Conservation (phyloP, 2,113 vertebrate genomes). For the Dunckerocampus dactyliophorus region DNA sequence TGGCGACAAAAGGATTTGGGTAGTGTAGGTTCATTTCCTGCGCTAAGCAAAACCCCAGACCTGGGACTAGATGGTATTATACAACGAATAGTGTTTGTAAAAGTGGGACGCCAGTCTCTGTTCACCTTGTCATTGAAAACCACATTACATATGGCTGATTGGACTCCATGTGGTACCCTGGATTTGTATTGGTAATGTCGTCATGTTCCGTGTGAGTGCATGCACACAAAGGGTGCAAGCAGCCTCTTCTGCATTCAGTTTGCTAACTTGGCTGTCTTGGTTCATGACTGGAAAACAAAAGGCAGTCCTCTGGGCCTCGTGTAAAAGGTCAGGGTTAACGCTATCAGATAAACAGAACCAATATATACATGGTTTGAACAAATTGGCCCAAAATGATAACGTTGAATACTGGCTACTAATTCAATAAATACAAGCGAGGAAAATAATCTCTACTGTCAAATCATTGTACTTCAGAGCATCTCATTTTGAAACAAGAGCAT, state of each 20-base stretch:
- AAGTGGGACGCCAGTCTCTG: slow-evolving; percentile 41
- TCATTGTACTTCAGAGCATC: slow-evolving; percentile 48
- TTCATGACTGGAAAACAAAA: slow-evolving; percentile 24
- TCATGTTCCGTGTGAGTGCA: slow-evolving; percentile 34
- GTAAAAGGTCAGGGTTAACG: slow-evolving; percentile 36
- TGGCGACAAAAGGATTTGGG: slow-evolving; percentile 50
- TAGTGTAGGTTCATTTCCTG: slow-evolving; percentile 32
- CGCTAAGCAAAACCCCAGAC: slow-evolving; percentile 41
- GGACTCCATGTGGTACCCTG: slow-evolving; percentile 52
- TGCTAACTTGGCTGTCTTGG: slow-evolving; percentile 35
- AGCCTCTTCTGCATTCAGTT: slow-evolving; percentile 27
- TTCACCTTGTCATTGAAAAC: slow-evolving; percentile 43
- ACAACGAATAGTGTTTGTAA: slow-evolving; percentile 54
- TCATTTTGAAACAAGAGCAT: slow-evolving; percentile 42
- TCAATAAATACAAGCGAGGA: slow-evolving; percentile 54
- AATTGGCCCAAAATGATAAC: slow-evolving; percentile 38
- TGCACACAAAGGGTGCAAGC: slow-evolving; percentile 25
- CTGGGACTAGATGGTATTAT: slow-evolving; percentile 60
- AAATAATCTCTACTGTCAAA: slow-evolving; percentile 44
- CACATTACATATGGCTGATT: slow-evolving; percentile 50
- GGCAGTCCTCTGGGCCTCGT: slow-evolving; percentile 30
- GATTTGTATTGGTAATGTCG: slow-evolving; percentile 34
- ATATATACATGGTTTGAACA: slow-evolving; percentile 48
- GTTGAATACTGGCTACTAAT: slow-evolving; percentile 46
- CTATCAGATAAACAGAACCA: slow-evolving; percentile 38